These are phyloP conservation scores for Gambelia wislizenii DNA, from an alignment of 2,797 vertebrate genomes.

Conservation along the genomic window DNA sequence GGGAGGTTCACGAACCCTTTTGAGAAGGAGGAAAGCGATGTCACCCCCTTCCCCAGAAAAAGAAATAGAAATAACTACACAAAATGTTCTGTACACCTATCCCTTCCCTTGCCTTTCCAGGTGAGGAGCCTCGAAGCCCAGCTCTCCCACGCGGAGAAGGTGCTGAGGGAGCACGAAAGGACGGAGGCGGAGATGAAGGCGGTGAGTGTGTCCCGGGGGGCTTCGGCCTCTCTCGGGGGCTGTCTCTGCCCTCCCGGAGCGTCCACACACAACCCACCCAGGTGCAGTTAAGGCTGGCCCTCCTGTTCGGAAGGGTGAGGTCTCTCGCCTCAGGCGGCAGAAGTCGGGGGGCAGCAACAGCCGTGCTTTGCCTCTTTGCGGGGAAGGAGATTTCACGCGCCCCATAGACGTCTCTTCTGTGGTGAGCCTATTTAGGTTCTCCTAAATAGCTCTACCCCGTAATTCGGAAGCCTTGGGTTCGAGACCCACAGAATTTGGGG, in stretches of 20 bases:
- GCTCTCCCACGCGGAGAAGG: constrained; percentile 63
- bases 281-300: no score
- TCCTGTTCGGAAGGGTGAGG: no score
- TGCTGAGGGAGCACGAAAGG: constrained; percentile 69
- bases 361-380: no score
- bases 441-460: no score
- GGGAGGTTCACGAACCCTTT: no score
- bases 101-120: constrained; percentile 56
- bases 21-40: no score
- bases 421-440: no score
- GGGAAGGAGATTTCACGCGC: background rate
- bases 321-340: background rate
- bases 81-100: no score
- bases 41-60: background rate
- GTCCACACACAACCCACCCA: accelerated
- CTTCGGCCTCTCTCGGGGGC: background rate
- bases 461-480: background rate
- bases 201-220: constrained; percentile 62
- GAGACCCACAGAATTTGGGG: background rate
- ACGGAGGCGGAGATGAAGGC: constrained; percentile 71
- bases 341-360: background rate
- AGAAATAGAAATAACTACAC: no score
- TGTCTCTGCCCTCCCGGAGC: background rate
- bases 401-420: no score
- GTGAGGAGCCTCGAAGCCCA: constrained; percentile 70